Evolutionary conservation across 1,140 invertebrate genomes (phyloP), one percentile per base, ranked within the genome.

Genomic region (Centruroides sculpturatus): DNA sequence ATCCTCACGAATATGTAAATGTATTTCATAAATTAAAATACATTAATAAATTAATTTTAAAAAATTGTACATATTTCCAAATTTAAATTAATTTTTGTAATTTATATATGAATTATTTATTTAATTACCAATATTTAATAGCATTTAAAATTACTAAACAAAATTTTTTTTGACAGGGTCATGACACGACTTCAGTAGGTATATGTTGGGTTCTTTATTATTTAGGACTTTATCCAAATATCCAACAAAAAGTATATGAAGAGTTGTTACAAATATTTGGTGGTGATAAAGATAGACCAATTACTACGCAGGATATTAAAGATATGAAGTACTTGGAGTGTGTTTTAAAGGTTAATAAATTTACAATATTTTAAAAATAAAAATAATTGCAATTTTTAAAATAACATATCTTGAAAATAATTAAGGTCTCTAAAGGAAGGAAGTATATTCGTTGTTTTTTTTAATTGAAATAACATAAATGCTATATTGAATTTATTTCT

Each of bases 271-370:
- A 50, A 7, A 68, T 74, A 23, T 69, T 73, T 60, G 69, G 65
- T 4, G 53, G 62, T 47, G 67, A 71, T 67, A 61, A 59, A 0
- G 64, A 70, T 47, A 54, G 68, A 23, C 56, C 60, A 7, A 66
- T 55, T 5, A 68, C 71, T 35, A 60, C 71, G 51, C 75, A 79
- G 35, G 74, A 74, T 34, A 48, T 74, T 7, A 62, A 64, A 50
- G 55, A 65, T 47, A 55, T 74, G 53, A 67, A 62, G 46, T 74
- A 75, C 62, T 56, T 74, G 48, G 73, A 74, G 56, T 72, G 76
- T 54, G 79, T 78, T 10, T 74, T 83, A 47, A 84, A 85, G 71
- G 85, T 56, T n/a, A 8, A 8, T 4, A 4, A 51, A n/a, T 4
- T 51, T 51, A 4, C 50, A 51, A 5, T 51, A n/a, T 5, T 23